Evolutionary conservation across 37 sponge, comb jelly and placozoan genomes (phyloP).

Genomic region (Chondrosia reniformis): DNA sequence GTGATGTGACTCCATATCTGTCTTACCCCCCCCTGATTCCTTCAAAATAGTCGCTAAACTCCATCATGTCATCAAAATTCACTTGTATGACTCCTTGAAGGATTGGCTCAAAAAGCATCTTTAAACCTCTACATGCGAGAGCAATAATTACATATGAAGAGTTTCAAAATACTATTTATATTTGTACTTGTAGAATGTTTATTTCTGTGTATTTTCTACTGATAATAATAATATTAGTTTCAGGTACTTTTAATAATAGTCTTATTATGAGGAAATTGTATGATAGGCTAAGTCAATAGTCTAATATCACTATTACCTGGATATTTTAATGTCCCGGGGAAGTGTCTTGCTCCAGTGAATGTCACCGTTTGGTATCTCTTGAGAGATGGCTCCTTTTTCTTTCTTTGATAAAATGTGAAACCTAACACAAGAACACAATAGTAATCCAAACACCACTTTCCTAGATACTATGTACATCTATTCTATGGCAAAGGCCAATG

Average conservation of each 20-base stretch:
- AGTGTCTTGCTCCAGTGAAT: constrained; percentile 63
- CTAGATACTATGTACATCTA: too few relatives aligned
- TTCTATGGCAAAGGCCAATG: too few relatives aligned
- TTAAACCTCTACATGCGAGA: constrained; percentile 69
- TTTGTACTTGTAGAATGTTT: too few relatives aligned
- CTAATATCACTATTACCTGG: too few relatives aligned
- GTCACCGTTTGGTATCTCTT: constrained; percentile 40
- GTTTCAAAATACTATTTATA: too few relatives aligned
- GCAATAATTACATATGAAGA: too few relatives aligned
- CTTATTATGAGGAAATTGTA: too few relatives aligned
- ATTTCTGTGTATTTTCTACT: too few relatives aligned
- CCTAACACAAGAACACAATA: constrained; percentile 25
- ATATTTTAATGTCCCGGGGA: constrained; percentile 52
- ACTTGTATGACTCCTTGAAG: constrained; percentile 69
- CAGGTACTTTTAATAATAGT: too few relatives aligned
- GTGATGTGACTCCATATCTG: too few relatives aligned
- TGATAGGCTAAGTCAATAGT: too few relatives aligned
- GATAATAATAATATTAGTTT: too few relatives aligned
- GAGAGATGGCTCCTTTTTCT: constrained; percentile 62
- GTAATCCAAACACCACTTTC: not conserved
- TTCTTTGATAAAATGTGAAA: constrained; percentile 70
- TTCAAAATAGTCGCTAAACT: constrained; percentile 75
- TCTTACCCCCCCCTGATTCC: constrained; percentile 51
- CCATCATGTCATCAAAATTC: constrained; percentile 48
- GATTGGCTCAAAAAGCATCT: constrained; percentile 55